Evolutionary conservation across 2,113 vertebrate genomes (phyloP), one percentile per base, ranked within the genome.

Genomic region (Pleuronectes platessa): DNA sequence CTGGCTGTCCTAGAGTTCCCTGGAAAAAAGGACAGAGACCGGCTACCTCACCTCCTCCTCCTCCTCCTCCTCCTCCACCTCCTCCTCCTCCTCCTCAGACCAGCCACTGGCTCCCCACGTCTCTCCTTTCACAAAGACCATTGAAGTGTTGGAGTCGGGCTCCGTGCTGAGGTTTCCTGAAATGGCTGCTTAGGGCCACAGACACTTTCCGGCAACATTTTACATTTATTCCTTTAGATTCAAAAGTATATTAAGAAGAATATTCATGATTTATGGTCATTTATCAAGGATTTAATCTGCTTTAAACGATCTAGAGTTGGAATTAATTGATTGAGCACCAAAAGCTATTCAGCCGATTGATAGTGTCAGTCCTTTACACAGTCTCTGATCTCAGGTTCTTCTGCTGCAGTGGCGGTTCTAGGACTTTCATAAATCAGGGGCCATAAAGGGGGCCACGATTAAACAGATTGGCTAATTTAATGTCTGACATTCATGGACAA

Each of bases 1-100:
- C 81, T 83, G 60, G 59, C 76, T 87, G 86, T 88, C 88, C 87
- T 86, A 79, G 76, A 81, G 79, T 85, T 85, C 83, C 85, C 74
- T 68, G 81, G 51, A n/a, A 78, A 80, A 90, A 90, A 91, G 85
- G 89, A 90, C 87, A 90, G 67, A 68, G 73, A 31, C 76, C 59
- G 61, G 61, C 79, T 71, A 20, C 60, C 59, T 78, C 82, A 79
- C 88, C 82, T 71, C 62, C 64, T 74, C 71, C 51, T 24, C 24
- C 67, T 71, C 71, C 51, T 42, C 27, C 74, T 18, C 47, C 47
- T 18, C 47, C 47, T 42, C 24, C 67, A 71, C 71, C 51, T 31
- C 31, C 31, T 31, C 31, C 31, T 31, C 23, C 74, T 67, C 69
- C 26, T 27, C 26, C 47, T 26, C 77, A 55, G 76, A 75, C 64